phyloP scores from a whole-genome alignment of 2,888 invertebrate species.

The Coelogynopora nodosa region DNA sequence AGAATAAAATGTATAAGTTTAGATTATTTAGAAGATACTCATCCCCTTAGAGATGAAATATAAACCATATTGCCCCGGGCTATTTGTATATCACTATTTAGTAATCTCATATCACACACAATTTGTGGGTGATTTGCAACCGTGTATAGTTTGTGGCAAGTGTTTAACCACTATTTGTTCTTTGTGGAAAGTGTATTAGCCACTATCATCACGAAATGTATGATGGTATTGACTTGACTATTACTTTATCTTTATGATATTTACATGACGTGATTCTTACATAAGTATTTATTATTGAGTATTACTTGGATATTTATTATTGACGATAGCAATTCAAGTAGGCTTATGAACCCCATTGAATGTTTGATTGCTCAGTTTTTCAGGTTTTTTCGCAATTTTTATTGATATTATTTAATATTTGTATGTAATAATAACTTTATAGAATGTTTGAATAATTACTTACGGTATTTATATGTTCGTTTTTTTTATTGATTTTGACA shows the following conservation, averaged over 20 bases:
- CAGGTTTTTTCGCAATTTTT: background rate
- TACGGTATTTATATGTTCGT: background rate
- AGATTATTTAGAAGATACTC: too few species aligned
- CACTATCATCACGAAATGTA: constrained; percentile 7
- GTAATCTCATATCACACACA: background rate
- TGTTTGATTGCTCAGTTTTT: background rate
- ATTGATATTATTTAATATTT: constrained; percentile 3
- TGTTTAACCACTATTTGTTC: background rate
- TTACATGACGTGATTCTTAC: constrained; percentile 9
- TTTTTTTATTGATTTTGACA: background rate
- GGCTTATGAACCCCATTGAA: constrained; percentile 5
- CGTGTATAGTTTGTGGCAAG: background rate
- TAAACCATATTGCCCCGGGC: background rate
- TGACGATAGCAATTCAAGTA: constrained; percentile 6
- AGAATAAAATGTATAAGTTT: too few species aligned
- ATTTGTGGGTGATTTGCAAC: background rate
- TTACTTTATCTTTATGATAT: background rate
- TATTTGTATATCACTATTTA: background rate
- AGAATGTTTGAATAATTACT: background rate
- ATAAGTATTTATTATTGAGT: constrained; percentile 28
- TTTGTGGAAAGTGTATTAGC: too few species aligned
- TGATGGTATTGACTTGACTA: background rate
- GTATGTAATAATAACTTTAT: background rate
- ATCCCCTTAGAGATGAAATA: background rate
- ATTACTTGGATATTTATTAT: background rate